Conservation (phyloP, 2,888 invertebrate genomes). For the Lycaena phlaeas region DNA sequence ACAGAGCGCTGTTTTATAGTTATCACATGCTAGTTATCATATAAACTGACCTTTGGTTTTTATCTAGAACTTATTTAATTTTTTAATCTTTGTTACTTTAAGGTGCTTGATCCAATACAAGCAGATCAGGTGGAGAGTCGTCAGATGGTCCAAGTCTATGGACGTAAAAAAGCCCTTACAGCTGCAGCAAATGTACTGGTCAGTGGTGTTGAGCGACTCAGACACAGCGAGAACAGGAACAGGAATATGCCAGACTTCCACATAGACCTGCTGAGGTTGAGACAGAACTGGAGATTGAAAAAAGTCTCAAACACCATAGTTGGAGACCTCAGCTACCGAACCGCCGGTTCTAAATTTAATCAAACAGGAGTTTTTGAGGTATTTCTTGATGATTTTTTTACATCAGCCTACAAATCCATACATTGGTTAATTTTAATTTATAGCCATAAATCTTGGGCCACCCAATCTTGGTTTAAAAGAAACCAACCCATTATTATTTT, state of each 20-base stretch:
- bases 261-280: conserved; percentile 87
- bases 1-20: too few species aligned
- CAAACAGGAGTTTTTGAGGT: conserved; percentile 97
- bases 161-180: conserved; percentile 91
- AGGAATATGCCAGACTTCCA: conserved; percentile 92
- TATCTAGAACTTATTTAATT: too few species aligned
- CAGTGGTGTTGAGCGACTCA: conserved; percentile 89
- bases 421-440: too few species aligned
- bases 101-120: conserved; percentile 88
- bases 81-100: too few species aligned
- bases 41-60: too few species aligned
- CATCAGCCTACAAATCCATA: too few species aligned
- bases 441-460: too few species aligned
- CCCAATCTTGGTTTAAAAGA: too few species aligned
- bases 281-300: conserved; percentile 97
- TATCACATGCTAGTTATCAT: too few species aligned
- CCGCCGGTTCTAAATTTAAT: conserved; percentile 94
- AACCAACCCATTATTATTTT: too few species aligned
- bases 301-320: conserved; percentile 96
- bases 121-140: conserved; percentile 87
- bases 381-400: too few species aligned
- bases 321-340: conserved; percentile 95
- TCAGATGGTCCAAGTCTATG: conserved; percentile 91
- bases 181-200: conserved; percentile 89
- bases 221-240: conserved; percentile 83